Evolutionary conservation across 2,888 invertebrate species (phyloP), one percentile per base, ranked within the genome.

Genomic region (Morpho helenor): DNA sequence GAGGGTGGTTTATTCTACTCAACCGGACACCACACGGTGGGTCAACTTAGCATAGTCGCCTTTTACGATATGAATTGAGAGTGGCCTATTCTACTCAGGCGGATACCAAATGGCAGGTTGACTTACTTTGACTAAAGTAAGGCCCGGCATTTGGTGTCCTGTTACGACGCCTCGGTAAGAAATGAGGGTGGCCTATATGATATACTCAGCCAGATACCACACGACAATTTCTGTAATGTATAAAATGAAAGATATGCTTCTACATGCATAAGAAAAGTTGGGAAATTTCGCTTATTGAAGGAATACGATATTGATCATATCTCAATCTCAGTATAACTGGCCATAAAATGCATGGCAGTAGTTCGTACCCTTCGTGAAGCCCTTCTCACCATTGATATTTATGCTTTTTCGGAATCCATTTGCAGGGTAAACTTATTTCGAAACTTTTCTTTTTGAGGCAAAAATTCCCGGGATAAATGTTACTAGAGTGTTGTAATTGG

Each of bases 401-500:
- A 86, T 86, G 80, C 73, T 80, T 57, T 62, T 81, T 79, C 76
- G 73, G 76, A 72, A 77, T 79, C 77, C 76, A 77, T 78, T 76
- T 73, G 68, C n/a, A 78, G 76, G 79, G 80, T 76, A 75, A 76
- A 80, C 74, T 80, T 82, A 80, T 81, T 85, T 81, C 80, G 73
- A 78, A 84, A 86, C 81, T 83, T 84, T 79, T 75, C 78, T 81
- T 79, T 81, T 77, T 72, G n/a, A 40, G 74, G 73, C 63, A 66
- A 77, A 75, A 59, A 75, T 79, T 76, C 39, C 39, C 44, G 74
- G 79, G 79, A 84, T 83, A 82, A 84, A 84, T 81, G 80, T 84
- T 81, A 81, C 80, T 81, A 82, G 79, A 84, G 80, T 85, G 82
- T 80, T 79, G 79, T 86, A 84, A 84, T 85, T 85, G 83, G 80